A percentile compares a stretch with the other conserved stretches of the same genome.
Conservation (phyloP, 1,140 invertebrate species). For the Grapholita molesta region DNA sequence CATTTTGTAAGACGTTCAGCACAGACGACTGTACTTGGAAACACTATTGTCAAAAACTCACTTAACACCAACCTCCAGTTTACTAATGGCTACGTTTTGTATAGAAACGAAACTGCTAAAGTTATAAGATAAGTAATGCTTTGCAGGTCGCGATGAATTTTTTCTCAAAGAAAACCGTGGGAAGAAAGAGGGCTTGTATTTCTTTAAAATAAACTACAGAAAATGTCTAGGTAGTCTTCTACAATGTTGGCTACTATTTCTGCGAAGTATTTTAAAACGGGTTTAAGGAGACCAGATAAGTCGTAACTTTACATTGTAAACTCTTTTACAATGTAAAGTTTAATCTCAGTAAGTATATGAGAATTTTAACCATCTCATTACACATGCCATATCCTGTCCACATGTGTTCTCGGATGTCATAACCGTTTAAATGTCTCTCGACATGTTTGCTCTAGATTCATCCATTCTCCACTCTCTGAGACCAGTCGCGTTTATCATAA, state of each 20-base stretch:
- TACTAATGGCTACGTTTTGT: neutral
- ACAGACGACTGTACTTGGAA: neutral
- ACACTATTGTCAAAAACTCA: neutral
- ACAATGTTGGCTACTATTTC: neutral
- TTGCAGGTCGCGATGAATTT: neutral
- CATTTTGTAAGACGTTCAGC: neutral
- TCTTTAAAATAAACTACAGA: neutral
- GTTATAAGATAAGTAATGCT: neutral
- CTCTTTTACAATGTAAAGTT: neutral
- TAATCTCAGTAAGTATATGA: neutral
- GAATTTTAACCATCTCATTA: neutral
- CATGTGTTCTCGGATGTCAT: slow-evolving; percentile 13
- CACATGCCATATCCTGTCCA: slow-evolving; percentile 13
- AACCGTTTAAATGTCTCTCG: neutral
- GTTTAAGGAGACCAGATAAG: neutral
- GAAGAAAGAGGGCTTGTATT: neutral
- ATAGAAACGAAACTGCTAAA: neutral
- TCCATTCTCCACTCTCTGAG: neutral
- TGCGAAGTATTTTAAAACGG: neutral
- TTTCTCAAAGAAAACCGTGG: neutral
- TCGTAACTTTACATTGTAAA: neutral
- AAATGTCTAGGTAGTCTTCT: neutral
- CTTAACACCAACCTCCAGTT: neutral
- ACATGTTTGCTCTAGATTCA: slow-evolving; percentile 1
- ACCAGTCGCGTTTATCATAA: neutral